Percentiles rank a stretch among this genome's conserved stretches.
These are phyloP conservation scores for Aplodontia rufa DNA, from an alignment of 2,113 vertebrate species.

Conservation along the genomic window DNA sequence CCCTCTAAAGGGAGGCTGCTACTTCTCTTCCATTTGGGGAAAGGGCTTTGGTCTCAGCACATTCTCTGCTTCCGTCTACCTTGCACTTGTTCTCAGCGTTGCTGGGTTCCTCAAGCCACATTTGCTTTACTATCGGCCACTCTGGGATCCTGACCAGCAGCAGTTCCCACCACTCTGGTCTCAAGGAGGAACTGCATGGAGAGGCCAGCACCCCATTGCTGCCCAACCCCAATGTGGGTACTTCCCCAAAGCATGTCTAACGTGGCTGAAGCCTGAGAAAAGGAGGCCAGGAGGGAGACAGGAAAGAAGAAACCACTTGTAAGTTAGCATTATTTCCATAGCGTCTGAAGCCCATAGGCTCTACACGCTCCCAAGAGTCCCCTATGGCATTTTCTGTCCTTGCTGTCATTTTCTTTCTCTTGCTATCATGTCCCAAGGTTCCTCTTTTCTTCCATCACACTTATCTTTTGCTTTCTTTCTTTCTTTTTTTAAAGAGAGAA, in stretches of 20 bases:
- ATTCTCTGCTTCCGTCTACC: neutral
- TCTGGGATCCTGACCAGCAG: neutral
- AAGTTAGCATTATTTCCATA: neutral
- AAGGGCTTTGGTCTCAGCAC: neutral
- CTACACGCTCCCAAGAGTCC: neutral
- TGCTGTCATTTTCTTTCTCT: too few relatives aligned
- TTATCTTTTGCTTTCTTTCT: neutral
- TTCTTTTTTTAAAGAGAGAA: too few relatives aligned
- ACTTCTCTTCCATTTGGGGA: neutral
- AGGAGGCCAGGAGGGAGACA: too few relatives aligned
- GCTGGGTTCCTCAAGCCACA: neutral
- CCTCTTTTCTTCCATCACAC: neutral
- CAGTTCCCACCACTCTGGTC: neutral
- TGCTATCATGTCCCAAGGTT: neutral
- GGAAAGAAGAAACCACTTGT: too few relatives aligned
- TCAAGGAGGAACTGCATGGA: neutral
- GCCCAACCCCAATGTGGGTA: neutral
- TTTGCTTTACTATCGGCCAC: neutral
- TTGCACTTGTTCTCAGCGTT: neutral
- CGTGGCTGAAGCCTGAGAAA: neutral
- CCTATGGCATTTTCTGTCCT: neutral
- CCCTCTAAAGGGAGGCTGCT: neutral
- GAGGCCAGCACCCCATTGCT: neutral
- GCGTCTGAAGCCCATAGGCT: neutral
- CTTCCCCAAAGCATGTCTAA: neutral